phyloP scores from a whole-genome alignment of 2,888 invertebrate species.

The Nudaria mundana region DNA sequence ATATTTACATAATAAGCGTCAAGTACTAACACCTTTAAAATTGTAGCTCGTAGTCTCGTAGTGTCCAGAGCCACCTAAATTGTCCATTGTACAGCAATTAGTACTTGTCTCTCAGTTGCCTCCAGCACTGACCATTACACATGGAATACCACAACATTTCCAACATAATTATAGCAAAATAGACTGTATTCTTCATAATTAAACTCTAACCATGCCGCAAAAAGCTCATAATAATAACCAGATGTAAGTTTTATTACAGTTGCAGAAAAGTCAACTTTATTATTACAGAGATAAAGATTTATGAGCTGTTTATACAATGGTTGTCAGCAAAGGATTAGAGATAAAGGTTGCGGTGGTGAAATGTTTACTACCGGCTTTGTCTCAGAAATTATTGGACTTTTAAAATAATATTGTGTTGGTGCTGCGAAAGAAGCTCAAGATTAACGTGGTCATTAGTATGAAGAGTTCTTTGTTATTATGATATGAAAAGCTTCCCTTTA shows the following conservation, averaged over 20 bases:
- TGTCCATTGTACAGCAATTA: conserved; percentile 52
- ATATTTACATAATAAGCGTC: conserved; percentile 9
- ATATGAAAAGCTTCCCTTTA: too few species aligned
- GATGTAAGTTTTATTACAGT: background rate
- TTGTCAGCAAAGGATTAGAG: conserved; percentile 29
- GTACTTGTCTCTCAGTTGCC: conserved; percentile 43
- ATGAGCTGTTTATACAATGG: background rate
- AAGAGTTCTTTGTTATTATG: background rate
- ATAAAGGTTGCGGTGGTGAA: conserved; percentile 24
- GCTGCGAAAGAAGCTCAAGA: background rate
- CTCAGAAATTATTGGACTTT: conserved; percentile 24
- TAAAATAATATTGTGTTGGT: conserved; percentile 24
- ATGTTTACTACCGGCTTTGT: conserved; percentile 24
- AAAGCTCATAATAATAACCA: conserved; percentile 13
- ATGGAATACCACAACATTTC: conserved; percentile 5
- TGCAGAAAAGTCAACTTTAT: conserved; percentile 4
- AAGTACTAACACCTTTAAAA: conserved; percentile 11
- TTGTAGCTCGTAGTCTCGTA: conserved; percentile 33
- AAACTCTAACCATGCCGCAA: conserved; percentile 6
- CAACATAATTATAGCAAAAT: conserved; percentile 3
- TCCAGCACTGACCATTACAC: conserved; percentile 44
- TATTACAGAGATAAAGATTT: background rate
- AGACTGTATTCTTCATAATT: conserved; percentile 1
- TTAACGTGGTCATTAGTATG: conserved; percentile 1
- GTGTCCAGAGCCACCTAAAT: conserved; percentile 39